Conservation (phyloP, 2,113 vertebrate genomes). For the Hippolais icterina region DNA sequence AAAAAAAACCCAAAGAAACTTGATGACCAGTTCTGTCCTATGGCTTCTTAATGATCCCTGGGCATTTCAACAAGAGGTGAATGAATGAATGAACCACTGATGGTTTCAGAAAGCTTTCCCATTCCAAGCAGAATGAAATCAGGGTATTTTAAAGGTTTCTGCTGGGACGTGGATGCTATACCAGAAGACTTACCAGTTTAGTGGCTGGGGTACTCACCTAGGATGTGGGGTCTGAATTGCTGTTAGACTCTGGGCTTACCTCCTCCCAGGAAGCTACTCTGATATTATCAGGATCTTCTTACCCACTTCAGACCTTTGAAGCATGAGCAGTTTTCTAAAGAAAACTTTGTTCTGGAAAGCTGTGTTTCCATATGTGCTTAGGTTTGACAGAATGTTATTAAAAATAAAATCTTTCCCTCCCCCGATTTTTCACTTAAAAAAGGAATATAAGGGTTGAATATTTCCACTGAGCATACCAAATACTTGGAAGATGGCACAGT, state of each 20-base stretch:
- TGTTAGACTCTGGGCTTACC: background rate
- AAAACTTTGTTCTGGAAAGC: background rate
- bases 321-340: background rate
- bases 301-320: background rate
- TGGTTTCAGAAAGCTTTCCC: background rate
- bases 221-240: background rate
- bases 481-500: fast-evolving
- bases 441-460: background rate
- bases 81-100: background rate
- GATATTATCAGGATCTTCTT: background rate
- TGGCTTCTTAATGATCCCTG: background rate
- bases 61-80: background rate
- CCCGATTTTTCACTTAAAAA: background rate
- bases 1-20: background rate
- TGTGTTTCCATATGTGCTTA: background rate
- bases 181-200: background rate
- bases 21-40: background rate
- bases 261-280: background rate
- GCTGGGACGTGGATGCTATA: background rate
- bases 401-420: background rate
- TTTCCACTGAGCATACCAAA: background rate
- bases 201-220: background rate
- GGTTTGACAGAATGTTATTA: background rate
- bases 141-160: background rate
- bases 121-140: background rate